Evolutionary conservation across 1,140 invertebrate species (phyloP).

Genomic region (Drosophila sucinea): DNA sequence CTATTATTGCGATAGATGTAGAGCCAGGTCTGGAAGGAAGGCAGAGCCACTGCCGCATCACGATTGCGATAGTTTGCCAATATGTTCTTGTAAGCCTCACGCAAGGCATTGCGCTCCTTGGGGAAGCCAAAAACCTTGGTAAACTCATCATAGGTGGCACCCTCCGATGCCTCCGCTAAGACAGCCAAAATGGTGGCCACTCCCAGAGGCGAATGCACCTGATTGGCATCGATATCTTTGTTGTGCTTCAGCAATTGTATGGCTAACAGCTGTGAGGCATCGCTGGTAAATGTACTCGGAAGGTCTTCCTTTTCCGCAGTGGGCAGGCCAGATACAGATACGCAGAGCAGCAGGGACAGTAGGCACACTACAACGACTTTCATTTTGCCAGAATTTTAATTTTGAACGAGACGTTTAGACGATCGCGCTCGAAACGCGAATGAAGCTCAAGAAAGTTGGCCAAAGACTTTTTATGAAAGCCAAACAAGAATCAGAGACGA

Average conservation of each 20-base stretch:
- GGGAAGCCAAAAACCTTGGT: constrained; percentile 85
- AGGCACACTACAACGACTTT: constrained; percentile 50
- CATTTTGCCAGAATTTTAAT: constrained; percentile 36
- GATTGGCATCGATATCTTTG: constrained; percentile 85
- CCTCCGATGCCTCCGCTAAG: constrained; percentile 85
- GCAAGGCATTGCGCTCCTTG: constrained; percentile 75
- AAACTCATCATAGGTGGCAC: constrained; percentile 85
- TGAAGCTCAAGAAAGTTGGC: constrained; percentile 79
- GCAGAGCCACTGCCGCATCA: constrained; percentile 83
- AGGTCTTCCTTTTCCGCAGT: constrained; percentile 17
- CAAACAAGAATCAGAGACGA: constrained; percentile 48
- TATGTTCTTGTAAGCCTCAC: constrained; percentile 83
- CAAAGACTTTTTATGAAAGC: constrained; percentile 80
- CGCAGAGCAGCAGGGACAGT: constrained; percentile 34
- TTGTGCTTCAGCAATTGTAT: constrained; percentile 74
- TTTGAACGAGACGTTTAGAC: constrained; percentile 28
- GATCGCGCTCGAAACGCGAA: constrained; percentile 64
- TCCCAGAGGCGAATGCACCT: constrained; percentile 87
- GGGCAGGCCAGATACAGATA: constrained; percentile 39
- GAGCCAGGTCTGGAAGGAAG: constrained; percentile 87
- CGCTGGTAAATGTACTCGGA: constrained; percentile 55
- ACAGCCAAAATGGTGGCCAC: constrained; percentile 86
- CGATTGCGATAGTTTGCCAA: constrained; percentile 84
- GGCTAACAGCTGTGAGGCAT: constrained; percentile 74
- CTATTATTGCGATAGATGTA: constrained; percentile 87